These are phyloP conservation scores for Phoxinus phoxinus DNA, from an alignment of 2,113 vertebrate genomes.

Conservation along the genomic window DNA sequence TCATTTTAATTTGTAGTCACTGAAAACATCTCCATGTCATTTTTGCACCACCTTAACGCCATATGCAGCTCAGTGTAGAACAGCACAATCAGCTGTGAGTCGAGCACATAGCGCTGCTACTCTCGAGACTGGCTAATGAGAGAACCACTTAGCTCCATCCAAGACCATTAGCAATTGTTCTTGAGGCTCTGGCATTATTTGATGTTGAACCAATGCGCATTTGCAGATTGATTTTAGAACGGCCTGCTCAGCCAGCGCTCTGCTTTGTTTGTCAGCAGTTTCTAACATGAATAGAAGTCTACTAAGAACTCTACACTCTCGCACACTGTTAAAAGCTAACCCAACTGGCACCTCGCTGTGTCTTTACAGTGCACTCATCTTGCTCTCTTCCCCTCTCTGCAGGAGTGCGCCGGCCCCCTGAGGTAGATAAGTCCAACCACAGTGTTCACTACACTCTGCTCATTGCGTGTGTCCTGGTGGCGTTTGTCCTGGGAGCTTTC, in stretches of 20 bases:
- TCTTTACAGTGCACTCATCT: conserved; percentile 36
- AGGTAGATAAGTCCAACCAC: conserved; percentile 75
- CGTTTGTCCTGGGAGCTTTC: conserved; percentile 86
- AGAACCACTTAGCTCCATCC: conserved; percentile 21
- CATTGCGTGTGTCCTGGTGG: conserved; percentile 83
- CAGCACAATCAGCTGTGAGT: conserved; percentile 22
- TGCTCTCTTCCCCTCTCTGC: conserved; percentile 50
- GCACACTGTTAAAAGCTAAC: neutral
- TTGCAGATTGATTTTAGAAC: conserved; percentile 1
- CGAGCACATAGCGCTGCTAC: neutral
- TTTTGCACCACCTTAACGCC: conserved; percentile 25
- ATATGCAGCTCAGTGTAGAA: conserved; percentile 17
- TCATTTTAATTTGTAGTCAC: conserved; percentile 38
- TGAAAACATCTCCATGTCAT: conserved; percentile 26
- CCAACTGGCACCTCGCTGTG: conserved; percentile 23
- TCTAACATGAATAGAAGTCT: conserved; percentile 16
- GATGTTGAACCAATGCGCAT: neutral
- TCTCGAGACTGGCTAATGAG: conserved; percentile 23
- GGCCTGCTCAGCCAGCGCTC: neutral
- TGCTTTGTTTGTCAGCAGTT: conserved; percentile 26
- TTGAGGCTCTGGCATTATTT: conserved; percentile 19
- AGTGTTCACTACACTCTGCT: conserved; percentile 85
- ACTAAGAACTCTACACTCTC: neutral
- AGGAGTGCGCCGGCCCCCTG: conserved; percentile 81
- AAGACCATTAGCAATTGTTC: conserved; percentile 29